Base-by-base conservation (phyloP, 2,888 invertebrate genomes). In the Allolobophora icterica region DNA sequence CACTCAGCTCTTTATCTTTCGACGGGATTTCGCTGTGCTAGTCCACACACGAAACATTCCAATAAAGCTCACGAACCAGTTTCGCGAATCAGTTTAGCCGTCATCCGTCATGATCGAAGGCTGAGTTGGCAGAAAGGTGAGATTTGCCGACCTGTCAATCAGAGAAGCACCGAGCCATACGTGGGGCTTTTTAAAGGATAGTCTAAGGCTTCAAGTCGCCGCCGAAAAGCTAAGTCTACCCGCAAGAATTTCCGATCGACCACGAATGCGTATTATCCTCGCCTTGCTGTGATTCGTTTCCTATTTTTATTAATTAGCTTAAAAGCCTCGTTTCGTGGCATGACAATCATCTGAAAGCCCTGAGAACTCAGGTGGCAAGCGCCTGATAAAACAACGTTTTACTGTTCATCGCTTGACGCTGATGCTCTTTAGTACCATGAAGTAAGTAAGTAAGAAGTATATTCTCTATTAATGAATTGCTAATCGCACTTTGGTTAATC, bases 61-160 rank as follows among this genome's bases (percentile, higher is more conserved):
- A 21, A 52, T 52, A 17, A 5, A 21, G 21, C 5, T 24, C 21
- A 71, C 71, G 71, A n/a, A 30, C 3, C 71, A n/a, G 71, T 71
- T 71, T 71, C n/a, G 30, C 71, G 30, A 30, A n/a, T 13, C 71
- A n/a, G 30, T n/a, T 71, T 71, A 71, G n/a, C 71, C n/a, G 71
- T 71, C 71, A 71, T 71, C 71, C 71, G n/a, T 71, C 71, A 71
- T n/a, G 30, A 71, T 71, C n/a, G 71, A 71, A 71, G n/a, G 71
- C 71, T 71, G 30, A 30, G 71, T 71, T 71, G 71, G 30, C 13
- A 11, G 71, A 71, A 17, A 71, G 71, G 71, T 71, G 71, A 71
- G 71, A 71, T 71, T 71, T 71, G 71, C 71, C 30, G 71, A 71
- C 4, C n/a, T 71, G 71, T 71, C 71, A 71, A 71, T 71, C 71